A percentile compares a stretch with the other conserved stretches of the same genome.
Evolutionary conservation across 2,797 vertebrate genomes (phyloP).

Genomic region (Sorex maritimensis): DNA sequence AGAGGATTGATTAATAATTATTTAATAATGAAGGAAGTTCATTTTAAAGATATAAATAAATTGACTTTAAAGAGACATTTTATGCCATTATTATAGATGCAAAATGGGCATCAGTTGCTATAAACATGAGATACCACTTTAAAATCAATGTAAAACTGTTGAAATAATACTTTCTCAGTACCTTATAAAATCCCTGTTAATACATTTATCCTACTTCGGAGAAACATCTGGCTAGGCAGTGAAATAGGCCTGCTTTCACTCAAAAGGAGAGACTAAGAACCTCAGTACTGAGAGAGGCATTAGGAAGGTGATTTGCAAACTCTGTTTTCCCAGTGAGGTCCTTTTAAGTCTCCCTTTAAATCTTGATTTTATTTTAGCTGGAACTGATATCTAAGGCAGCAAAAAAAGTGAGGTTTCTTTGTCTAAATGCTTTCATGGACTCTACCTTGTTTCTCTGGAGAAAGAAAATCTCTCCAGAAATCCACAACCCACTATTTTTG

Average conservation of each 20-base stretch:
- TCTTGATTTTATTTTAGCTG: background rate
- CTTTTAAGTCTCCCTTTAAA: no score
- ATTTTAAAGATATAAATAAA: constrained; percentile 20
- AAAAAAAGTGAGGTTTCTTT: background rate
- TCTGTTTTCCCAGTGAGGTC: background rate
- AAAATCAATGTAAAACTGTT: constrained; percentile 11
- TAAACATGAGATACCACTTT: background rate
- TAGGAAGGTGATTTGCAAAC: background rate
- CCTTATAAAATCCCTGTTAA: background rate
- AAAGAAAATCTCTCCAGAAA: background rate
- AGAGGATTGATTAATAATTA: background rate
- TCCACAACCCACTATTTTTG: background rate
- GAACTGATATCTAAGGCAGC: background rate
- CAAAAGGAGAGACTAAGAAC: background rate
- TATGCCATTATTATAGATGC: background rate
- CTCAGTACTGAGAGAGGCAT: background rate
- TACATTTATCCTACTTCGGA: background rate
- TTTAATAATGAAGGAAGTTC: constrained; percentile 1
- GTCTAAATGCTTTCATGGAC: background rate
- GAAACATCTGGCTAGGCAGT: background rate
- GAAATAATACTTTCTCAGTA: background rate
- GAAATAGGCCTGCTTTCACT: background rate
- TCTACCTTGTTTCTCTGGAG: background rate
- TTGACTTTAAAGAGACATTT: constrained; percentile 25
- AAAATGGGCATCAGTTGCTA: background rate